Evolutionary conservation across 2,888 invertebrate species (phyloP).

Genomic region (Pristionchus maxplancki): DNA sequence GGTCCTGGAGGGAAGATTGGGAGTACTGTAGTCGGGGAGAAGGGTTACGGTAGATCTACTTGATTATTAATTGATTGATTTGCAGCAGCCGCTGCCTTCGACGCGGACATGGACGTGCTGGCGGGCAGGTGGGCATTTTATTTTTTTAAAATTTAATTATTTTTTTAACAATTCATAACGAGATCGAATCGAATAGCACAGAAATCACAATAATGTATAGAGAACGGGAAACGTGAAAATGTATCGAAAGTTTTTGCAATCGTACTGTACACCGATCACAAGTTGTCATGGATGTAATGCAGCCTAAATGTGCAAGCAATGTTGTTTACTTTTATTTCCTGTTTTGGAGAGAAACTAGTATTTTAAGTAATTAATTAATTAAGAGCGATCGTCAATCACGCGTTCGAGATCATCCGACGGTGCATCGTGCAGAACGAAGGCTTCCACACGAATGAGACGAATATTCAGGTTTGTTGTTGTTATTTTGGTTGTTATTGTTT

Average conservation of each 20-base stretch:
- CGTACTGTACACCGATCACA: not conserved
- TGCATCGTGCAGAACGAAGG: constrained; percentile 48
- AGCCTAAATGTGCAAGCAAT: too few species aligned
- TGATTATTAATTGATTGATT: not conserved
- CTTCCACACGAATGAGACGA: constrained; percentile 45
- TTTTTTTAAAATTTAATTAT: not conserved
- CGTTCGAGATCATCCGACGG: constrained; percentile 33
- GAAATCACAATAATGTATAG: not conserved
- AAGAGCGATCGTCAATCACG: constrained; percentile 43
- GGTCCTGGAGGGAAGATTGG: not conserved
- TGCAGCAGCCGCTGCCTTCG: constrained; percentile 43
- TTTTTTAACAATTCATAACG: not conserved
- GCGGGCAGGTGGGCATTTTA: not conserved
- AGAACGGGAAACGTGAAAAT: not conserved
- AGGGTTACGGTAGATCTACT: not conserved
- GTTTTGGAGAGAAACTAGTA: not conserved
- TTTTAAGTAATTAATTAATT: not conserved
- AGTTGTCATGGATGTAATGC: too few species aligned
- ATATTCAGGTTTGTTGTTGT: not conserved
- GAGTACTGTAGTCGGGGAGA: not conserved
- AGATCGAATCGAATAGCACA: not conserved
- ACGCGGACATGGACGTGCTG: constrained; percentile 42
- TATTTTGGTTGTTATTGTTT: not conserved
- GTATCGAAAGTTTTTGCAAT: not conserved
- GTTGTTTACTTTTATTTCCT: not conserved